phyloP scores from a whole-genome alignment of 2,888 invertebrate species.

The Camptogramma bilineatum region DNA sequence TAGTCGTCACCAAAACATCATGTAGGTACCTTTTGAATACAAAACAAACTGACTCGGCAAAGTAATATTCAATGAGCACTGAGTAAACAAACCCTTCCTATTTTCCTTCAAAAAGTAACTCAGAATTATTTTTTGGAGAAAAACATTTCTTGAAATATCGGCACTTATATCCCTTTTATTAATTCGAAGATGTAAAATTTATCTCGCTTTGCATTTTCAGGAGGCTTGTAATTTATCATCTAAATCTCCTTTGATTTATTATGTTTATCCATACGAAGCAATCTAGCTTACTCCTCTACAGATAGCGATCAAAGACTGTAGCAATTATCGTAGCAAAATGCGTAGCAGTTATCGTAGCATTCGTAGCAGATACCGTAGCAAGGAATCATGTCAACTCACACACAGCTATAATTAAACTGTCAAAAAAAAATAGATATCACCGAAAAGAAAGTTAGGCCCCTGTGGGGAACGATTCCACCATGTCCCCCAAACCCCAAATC shows the following conservation, averaged over 20 bases:
- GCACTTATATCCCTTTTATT: neutral
- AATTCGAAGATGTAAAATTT: neutral
- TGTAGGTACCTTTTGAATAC: neutral
- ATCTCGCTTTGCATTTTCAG: neutral
- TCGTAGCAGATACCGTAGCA: constrained; percentile 15
- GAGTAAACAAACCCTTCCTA: neutral
- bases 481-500: no score
- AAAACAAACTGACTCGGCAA: neutral
- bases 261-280: constrained; percentile 16
- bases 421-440: no score
- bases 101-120: neutral
- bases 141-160: neutral
- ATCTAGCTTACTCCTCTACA: no score
- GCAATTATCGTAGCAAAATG: no score
- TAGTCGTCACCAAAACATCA: neutral
- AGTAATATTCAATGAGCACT: neutral
- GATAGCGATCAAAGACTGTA: no score
- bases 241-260: constrained; percentile 13
- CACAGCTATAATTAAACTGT: no score
- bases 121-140: neutral
- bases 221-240: constrained; percentile 10
- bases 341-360: neutral
- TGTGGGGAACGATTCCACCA: no score
- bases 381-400: neutral
- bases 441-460: no score